These are phyloP conservation scores for Agriopis marginaria DNA, from an alignment of 2,888 invertebrate genomes.

Conservation along the genomic window DNA sequence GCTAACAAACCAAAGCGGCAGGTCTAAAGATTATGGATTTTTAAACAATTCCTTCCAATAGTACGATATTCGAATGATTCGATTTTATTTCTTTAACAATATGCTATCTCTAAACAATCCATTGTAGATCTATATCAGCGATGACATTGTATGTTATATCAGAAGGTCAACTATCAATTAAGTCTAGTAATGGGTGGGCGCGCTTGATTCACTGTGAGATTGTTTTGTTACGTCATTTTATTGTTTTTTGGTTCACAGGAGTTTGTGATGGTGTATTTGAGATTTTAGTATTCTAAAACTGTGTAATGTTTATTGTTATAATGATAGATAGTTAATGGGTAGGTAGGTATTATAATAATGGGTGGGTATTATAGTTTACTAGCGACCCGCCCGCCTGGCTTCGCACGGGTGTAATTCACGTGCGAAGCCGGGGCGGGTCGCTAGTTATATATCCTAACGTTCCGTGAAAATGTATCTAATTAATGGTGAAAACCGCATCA, in stretches of 20 bases:
- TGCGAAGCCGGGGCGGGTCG: no score
- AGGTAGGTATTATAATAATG: background rate
- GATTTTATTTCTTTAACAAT: conserved; percentile 7
- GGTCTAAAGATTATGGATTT: background rate
- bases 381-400: no score
- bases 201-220: conserved; percentile 19
- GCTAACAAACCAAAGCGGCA: no score
- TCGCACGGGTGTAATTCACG: no score
- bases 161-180: conserved; percentile 38
- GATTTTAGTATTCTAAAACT: conserved; percentile 1
- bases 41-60: background rate
- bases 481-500: no score
- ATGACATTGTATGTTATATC: conserved; percentile 31
- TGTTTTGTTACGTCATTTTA: conserved; percentile 20
- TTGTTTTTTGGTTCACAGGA: conserved; percentile 29
- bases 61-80: conserved; percentile 4
- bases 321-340: background rate
- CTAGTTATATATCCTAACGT: no score
- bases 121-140: conserved; percentile 37
- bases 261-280: conserved; percentile 10
- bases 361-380: background rate
- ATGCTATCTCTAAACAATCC: conserved; percentile 22
- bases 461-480: no score
- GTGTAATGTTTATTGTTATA: conserved; percentile 2
- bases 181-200: conserved; percentile 27